Evolutionary conservation across 2,797 vertebrate genomes (phyloP).

Genomic region (Garrulus glandarius): DNA sequence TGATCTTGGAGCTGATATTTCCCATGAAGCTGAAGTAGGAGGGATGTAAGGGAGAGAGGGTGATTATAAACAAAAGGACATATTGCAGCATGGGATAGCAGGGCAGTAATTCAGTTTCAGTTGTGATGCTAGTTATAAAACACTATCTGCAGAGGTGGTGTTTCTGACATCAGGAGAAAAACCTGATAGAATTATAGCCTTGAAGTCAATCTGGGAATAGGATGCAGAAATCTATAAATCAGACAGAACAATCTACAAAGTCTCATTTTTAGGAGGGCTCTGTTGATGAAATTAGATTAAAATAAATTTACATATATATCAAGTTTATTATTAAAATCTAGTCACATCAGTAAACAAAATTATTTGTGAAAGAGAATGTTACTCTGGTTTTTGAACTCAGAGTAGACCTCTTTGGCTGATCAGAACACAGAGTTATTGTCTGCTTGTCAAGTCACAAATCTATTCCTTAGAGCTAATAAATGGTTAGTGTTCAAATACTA

Average conservation of each 20-base stretch:
- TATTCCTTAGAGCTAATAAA: constrained; percentile 74
- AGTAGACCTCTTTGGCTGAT: constrained; percentile 69
- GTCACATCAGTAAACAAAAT: constrained; percentile 75
- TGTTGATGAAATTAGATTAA: constrained; percentile 77
- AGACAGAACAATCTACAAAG: constrained; percentile 66
- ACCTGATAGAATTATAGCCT: constrained; percentile 73
- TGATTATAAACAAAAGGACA: constrained; percentile 28
- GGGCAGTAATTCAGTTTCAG: constrained; percentile 58
- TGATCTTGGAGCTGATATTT: constrained; percentile 48
- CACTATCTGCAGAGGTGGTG: constrained; percentile 51
- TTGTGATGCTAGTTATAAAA: constrained; percentile 65
- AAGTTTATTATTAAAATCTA: constrained; percentile 79
- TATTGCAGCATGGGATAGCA: constrained; percentile 25
- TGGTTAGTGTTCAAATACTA: constrained; percentile 68
- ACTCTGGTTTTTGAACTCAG: constrained; percentile 49
- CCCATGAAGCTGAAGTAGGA: background rate
- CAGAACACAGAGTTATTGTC: constrained; percentile 76
- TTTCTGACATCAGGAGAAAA: constrained; percentile 68
- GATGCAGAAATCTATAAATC: constrained; percentile 72
- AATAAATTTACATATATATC: constrained; percentile 83
- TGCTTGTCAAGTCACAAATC: constrained; percentile 73
- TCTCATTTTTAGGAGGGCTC: constrained; percentile 69
- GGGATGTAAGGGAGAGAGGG: background rate
- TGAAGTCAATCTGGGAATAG: constrained; percentile 69
- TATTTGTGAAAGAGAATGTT: constrained; percentile 64